Evolutionary conservation across 2,797 vertebrate species (phyloP), one percentile per base, ranked within the genome.

Genomic region (Poecilia velifera): DNA sequence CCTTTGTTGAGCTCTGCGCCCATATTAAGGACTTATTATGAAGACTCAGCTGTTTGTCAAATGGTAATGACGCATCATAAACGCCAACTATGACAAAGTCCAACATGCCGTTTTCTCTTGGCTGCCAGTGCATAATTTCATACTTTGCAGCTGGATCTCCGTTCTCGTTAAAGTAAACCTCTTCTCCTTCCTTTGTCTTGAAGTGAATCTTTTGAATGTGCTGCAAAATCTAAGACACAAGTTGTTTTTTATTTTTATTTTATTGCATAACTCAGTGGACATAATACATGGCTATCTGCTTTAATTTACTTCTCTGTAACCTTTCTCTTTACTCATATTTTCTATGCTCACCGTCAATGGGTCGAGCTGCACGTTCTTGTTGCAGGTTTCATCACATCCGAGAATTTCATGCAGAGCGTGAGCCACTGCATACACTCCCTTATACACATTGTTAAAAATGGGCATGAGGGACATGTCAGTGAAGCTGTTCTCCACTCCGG

Each of bases 111-210:
- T 73, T 73, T 49, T 51, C 72, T 73, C 36, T 87, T 6, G 81
- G 87, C 81, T 95, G 94, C 95, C 95, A 96, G 81, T 95, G 95
- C 78, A 95, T 91, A n/a, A 96, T 86, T 72, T 95, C 95, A 90
- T 96, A 96, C 81, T 88, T 94, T 83, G 94, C 94, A 31, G 90
- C 73, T 64, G 92, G 91, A 36, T 95, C 94, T 82, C 94, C 95
- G 45, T 94, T 93, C 34, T 90, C 85, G 84, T 95, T 91, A 73
- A 95, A 95, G 74, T 89, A 92, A 34, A 96, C 90, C 2, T 92
- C 88, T 13, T 95, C 93, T 18, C 91, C 94, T 4, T 94, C 93
- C 28, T 93, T 94, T 31, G 93, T 95, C 84, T 85, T 90, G 74
- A 95, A 95, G 9, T 4, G 47, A 14, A 86, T 87, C 1, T 72